Evolutionary conservation across 2,113 vertebrate species (phyloP).

Genomic region (Erythrocercus mccallii): DNA sequence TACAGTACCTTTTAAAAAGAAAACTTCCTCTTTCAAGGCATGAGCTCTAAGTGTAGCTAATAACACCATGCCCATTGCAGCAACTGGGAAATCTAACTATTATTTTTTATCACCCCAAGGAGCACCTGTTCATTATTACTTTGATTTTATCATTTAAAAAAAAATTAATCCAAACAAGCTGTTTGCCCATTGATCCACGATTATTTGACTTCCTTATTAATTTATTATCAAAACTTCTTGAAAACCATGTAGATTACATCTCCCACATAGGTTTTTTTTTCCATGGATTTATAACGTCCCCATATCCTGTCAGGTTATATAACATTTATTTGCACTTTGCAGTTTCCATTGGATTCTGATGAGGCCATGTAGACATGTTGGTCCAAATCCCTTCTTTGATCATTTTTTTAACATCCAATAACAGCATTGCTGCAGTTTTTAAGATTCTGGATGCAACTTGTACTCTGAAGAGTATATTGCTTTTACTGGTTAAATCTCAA

Average conservation of each 20-base stretch:
- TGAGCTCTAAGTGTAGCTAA: not conserved
- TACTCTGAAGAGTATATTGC: not conserved
- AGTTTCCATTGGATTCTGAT: not conserved
- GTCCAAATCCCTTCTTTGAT: not conserved
- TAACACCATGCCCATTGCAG: not conserved
- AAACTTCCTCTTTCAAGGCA: not conserved
- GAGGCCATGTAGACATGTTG: not conserved
- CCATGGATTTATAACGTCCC: not conserved
- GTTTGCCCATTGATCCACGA: not conserved
- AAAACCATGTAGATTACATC: not conserved
- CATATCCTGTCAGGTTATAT: not conserved
- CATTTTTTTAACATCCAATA: not conserved
- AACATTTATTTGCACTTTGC: not conserved
- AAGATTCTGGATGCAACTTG: not conserved
- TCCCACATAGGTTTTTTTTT: not conserved
- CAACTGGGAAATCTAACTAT: not conserved
- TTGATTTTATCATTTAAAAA: not conserved
- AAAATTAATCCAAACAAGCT: not conserved
- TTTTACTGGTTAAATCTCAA: not conserved
- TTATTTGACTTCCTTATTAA: slow-evolving; percentile 21
- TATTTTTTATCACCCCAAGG: not conserved
- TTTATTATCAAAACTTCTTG: not conserved
- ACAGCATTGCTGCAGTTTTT: not conserved
- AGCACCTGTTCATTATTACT: not conserved
- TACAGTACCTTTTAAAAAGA: not conserved